Base-by-base conservation (phyloP, 2,797 vertebrate species). In the Falco cherrug region DNA sequence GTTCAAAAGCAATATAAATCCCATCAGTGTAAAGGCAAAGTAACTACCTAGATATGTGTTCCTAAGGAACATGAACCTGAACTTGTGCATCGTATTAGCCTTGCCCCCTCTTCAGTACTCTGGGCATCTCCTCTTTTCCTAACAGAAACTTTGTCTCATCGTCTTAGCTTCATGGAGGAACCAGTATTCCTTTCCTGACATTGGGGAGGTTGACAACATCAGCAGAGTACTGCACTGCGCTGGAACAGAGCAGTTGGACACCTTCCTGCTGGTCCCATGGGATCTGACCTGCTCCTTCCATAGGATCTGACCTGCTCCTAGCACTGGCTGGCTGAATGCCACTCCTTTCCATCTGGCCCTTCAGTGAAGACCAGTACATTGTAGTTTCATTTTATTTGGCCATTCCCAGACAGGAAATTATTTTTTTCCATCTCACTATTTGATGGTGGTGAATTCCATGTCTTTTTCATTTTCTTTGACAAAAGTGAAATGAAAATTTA, bases 71-170 rank as follows among this genome's bases (percentile, higher is more conserved):
- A 3, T 5, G 37, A 60, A 48, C 43, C 41, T 71, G 51, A 57
- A 53, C 13, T 78, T 53, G 1, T 1, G 9, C 4, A 1, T 71
- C 68, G 9, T 4, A 2, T 47, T 56, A 51, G 11, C 35, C 31
- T 71, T 79, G 37, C 37, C 37, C 17, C 26, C 13, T 77, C 20
- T 54, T 73, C 20, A 54, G 50, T 65, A 50, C 54, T 80, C n/a
- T 20, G 35, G 13, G 6, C 65, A 16, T 39, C 31, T 86, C 28
- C 31, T 53, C 41, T 83, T 61, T 79, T 48, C 64, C 37, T 63
- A 8, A 50, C 29, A 31, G 45, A 50, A 78, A 4, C 24, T 78
- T 89, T 29, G 15, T 56, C 17, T 89, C 10, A 7, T 73, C 26
- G 9, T 73, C 43, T 89, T 53, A 16, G 11, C 16, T 83, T 76